A percentile compares a stretch with the other conserved stretches of the same genome.
phyloP scores from a whole-genome alignment of 2,797 vertebrate species.

The Mormyrops attenuatus region DNA sequence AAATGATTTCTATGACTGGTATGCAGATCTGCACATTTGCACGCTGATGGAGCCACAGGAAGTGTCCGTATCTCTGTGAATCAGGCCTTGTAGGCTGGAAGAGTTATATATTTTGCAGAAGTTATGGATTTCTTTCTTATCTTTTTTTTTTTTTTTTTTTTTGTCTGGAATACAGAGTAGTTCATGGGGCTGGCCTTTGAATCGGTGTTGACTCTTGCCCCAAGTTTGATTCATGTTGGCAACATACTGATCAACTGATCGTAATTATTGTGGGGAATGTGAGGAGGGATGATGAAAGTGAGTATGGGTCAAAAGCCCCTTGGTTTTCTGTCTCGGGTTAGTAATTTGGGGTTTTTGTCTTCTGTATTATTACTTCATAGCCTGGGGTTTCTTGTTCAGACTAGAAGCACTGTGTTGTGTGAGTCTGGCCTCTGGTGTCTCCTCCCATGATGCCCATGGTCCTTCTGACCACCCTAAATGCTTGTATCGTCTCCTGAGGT shows the following conservation, averaged over 20 bases:
- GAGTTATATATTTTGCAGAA: background rate
- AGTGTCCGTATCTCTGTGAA: background rate
- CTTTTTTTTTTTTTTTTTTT: background rate
- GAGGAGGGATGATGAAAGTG: background rate
- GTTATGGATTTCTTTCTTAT: background rate
- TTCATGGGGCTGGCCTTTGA: background rate
- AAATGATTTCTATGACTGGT: background rate
- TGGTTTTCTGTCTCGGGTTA: background rate
- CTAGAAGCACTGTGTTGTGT: constrained; percentile 39
- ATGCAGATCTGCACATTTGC: background rate
- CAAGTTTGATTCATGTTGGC: background rate
- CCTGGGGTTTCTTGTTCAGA: constrained; percentile 47
- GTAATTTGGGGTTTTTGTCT: constrained; percentile 2
- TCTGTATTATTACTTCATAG: constrained; percentile 23
- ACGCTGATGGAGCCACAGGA: background rate
- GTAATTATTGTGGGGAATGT: background rate
- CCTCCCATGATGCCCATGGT: background rate
- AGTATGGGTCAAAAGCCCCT: background rate
- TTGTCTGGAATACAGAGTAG: background rate
- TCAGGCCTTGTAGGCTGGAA: background rate
- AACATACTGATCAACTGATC: background rate
- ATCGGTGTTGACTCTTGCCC: background rate
- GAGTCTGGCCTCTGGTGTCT: constrained; percentile 31
- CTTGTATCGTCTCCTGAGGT: background rate
- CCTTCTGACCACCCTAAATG: background rate